A percentile compares a stretch with the other conserved stretches of the same genome.
These are phyloP conservation scores for Drosophila murphyi DNA, from an alignment of 1,140 invertebrate genomes.

Conservation along the genomic window DNA sequence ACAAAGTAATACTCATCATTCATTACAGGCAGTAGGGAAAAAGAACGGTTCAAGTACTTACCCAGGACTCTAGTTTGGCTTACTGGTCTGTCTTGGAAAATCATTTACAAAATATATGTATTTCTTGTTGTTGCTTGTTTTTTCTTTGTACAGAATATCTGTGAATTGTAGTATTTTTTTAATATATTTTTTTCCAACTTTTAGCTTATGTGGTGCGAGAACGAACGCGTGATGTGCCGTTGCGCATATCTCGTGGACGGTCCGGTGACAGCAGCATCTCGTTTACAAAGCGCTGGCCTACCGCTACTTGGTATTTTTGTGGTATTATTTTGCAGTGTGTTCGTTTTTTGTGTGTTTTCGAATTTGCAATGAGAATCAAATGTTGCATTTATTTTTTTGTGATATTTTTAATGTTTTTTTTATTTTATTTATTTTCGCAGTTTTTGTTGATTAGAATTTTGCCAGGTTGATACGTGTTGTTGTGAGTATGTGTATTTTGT, in stretches of 20 bases:
- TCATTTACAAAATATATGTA: slow-evolving; percentile 78
- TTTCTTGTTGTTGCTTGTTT: slow-evolving; percentile 23
- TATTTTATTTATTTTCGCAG: no score
- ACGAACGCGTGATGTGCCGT: slow-evolving; percentile 73
- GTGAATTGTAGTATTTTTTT: slow-evolving; percentile 26
- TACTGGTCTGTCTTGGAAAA: slow-evolving; percentile 55
- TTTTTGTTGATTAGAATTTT: slow-evolving; percentile 11
- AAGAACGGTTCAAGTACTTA: slow-evolving; percentile 43
- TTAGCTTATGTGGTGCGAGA: slow-evolving; percentile 81
- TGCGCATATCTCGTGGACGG: slow-evolving; percentile 81
- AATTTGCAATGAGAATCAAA: slow-evolving; percentile 53
- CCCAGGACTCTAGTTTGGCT: slow-evolving; percentile 48
- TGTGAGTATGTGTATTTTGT: slow-evolving; percentile 36
- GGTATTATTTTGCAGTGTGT: slow-evolving; percentile 43
- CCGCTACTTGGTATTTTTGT: slow-evolving; percentile 71
- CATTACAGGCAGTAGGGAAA: slow-evolving; percentile 15
- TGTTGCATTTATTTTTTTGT: slow-evolving; percentile 25
- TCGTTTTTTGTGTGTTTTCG: not conserved
- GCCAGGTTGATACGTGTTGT: slow-evolving; percentile 52
- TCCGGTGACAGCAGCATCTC: slow-evolving; percentile 84
- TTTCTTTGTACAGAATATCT: slow-evolving; percentile 66
- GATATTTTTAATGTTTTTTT: slow-evolving; percentile 13
- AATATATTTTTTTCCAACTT: slow-evolving; percentile 57
- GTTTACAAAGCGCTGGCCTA: slow-evolving; percentile 84
- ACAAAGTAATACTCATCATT: slow-evolving; percentile 6